Evolutionary conservation across 2,888 invertebrate species (phyloP), one percentile per base, ranked within the genome.

Genomic region (Piscicola geometra): DNA sequence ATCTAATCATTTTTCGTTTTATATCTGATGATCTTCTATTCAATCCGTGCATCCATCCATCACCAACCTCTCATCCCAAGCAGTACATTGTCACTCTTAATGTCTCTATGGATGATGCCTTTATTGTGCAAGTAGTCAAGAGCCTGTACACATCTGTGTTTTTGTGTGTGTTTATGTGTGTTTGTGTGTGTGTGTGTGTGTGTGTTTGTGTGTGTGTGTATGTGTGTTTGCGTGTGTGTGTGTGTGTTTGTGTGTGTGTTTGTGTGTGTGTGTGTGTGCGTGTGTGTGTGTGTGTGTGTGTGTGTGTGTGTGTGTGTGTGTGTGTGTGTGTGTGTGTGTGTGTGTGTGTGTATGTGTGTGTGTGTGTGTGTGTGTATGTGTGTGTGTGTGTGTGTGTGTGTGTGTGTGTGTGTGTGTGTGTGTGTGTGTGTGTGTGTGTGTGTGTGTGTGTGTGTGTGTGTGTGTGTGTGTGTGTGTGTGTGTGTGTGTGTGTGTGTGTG

Each of bases 111-210:
- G 47, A 76, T 76, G 71, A 76, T 71, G 30, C 76, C 77, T 50
- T 74, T 75, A n/a, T 21, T 91, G 88, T 99, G 99, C 79, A 99
- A 89, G 88, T 99, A 99, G 86, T 98, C 96, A 80, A 99, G 88
- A 69, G 99, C 99, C 87, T 98, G 97, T 80, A 99, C 88, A 81
- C 77, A 78, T n/a, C 68, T 68, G n/a, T n/a, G n/a, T n/a, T n/a
- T n/a, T n/a, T n/a, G n/a, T n/a, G n/a, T n/a, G n/a, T n/a, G n/a
- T n/a, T n/a, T n/a, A n/a, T n/a, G n/a, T n/a, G n/a, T n/a, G n/a
- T n/a, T n/a, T n/a, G n/a, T n/a, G n/a, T n/a, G n/a, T n/a, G n/a
- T n/a, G n/a, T n/a, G n/a, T n/a, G n/a, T n/a, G n/a, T n/a, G n/a
- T n/a, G n/a, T n/a, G n/a, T n/a, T n/a, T n/a, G n/a, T n/a, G n/a